These are phyloP conservation scores for Sturnus vulgaris DNA, from an alignment of 2,113 vertebrate genomes.

Conservation along the genomic window DNA sequence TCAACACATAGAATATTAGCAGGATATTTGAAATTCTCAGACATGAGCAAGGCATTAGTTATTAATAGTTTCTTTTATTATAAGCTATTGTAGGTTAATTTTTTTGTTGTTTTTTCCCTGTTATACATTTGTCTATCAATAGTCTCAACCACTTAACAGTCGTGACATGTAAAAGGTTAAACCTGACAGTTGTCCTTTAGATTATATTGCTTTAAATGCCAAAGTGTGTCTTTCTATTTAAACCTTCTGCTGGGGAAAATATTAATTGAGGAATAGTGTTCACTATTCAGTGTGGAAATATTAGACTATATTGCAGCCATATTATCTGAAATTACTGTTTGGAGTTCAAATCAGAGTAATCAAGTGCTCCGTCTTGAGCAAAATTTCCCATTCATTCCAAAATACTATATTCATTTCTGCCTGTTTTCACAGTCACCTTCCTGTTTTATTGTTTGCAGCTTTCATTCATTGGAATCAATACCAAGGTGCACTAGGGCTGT, in stretches of 20 bases:
- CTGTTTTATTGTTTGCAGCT: neutral
- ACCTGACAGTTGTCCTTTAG: neutral
- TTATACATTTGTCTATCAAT: neutral
- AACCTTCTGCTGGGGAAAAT: neutral
- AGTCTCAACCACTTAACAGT: neutral
- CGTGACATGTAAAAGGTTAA: neutral
- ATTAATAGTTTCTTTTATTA: neutral
- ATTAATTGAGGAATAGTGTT: neutral
- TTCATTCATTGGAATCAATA: neutral
- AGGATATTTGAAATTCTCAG: neutral
- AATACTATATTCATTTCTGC: neutral
- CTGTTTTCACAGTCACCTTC: neutral
- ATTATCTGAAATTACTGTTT: neutral
- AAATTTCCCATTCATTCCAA: neutral
- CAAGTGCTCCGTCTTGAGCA: neutral
- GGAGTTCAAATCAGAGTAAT: neutral
- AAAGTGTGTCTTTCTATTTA: neutral
- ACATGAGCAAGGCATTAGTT: neutral
- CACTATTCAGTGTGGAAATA: neutral
- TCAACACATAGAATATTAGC: neutral
- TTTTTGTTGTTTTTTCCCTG: neutral
- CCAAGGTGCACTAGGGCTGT: neutral
- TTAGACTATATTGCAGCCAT: neutral
- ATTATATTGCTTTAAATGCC: slow-evolving; percentile 11
- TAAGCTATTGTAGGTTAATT: neutral